phyloP scores from a whole-genome alignment of 2,113 vertebrate species.

The Leptobrachium ailaonicum region DNA sequence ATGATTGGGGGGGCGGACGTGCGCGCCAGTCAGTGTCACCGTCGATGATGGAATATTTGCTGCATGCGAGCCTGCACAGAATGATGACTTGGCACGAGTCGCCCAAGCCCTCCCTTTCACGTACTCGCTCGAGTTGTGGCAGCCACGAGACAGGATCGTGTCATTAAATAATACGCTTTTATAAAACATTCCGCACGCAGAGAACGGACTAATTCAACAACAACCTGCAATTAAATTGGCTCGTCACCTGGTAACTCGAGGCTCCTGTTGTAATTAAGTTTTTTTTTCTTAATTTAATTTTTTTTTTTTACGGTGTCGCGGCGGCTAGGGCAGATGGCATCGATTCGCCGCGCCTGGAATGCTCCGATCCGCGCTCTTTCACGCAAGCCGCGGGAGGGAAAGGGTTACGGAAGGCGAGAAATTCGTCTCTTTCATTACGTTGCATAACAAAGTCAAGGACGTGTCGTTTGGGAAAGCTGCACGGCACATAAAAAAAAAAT shows the following conservation, averaged over 20 bases:
- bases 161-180: neutral
- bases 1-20: too few relatives aligned
- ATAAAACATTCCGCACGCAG: neutral
- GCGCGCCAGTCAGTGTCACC: neutral
- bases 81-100: too few relatives aligned
- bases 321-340: neutral
- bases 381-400: neutral
- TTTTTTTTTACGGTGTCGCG: neutral
- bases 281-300: neutral
- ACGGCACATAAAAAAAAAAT: neutral
- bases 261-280: neutral
- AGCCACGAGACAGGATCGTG: neutral
- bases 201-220: neutral
- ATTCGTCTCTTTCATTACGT: slow-evolving; percentile 15
- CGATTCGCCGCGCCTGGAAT: neutral
- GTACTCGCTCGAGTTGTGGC: neutral
- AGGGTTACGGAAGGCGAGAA: neutral
- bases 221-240: neutral
- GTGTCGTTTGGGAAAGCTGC: neutral
- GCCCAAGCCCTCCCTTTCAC: neutral
- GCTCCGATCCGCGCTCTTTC: neutral
- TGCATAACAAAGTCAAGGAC: slow-evolving; percentile 32
- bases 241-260: neutral
- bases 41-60: slow-evolving; percentile 13
- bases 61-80: neutral